phyloP scores from a whole-genome alignment of 2,797 vertebrate species.

The Scleropages formosus region DNA sequence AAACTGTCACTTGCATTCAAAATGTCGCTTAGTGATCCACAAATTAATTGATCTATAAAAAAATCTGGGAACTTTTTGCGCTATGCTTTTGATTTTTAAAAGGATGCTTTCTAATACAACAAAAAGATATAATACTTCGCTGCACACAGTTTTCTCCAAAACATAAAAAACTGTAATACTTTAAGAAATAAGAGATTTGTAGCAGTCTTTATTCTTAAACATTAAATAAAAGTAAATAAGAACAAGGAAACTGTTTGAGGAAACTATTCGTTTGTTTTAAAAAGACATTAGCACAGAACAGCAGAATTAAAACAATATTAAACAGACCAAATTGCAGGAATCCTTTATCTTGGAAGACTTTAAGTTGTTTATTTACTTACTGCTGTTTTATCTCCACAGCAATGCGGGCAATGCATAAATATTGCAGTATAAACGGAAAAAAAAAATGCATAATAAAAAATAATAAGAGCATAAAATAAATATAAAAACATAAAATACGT shows the following conservation, averaged over 20 bases:
- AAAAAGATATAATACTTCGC: no score
- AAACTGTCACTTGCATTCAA: constrained; percentile 62
- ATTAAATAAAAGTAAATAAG: constrained; percentile 49
- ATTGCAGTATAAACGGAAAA: constrained; percentile 20
- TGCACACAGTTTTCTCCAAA: no score
- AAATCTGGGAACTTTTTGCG: constrained; percentile 54
- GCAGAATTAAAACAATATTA: not conserved
- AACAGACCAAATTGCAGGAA: constrained; percentile 14
- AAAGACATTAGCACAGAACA: not conserved
- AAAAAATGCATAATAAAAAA: constrained; percentile 12
- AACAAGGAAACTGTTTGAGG: constrained; percentile 17
- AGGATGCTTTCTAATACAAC: no score
- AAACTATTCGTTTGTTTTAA: not conserved
- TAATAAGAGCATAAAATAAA: not conserved
- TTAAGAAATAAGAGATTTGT: constrained; percentile 47
- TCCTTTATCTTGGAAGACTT: constrained; percentile 39
- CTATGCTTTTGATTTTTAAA: constrained; percentile 68
- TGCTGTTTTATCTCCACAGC: constrained; percentile 28
- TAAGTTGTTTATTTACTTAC: constrained; percentile 49
- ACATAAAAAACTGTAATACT: no score
- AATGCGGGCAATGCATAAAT: constrained; percentile 21
- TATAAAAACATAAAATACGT: not conserved
- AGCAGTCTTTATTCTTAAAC: constrained; percentile 50
- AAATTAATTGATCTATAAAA: constrained; percentile 48
- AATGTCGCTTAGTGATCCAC: constrained; percentile 68